These are phyloP conservation scores for Globodera ellingtonae DNA, from an alignment of 1,140 invertebrate species.

Conservation along the genomic window DNA sequence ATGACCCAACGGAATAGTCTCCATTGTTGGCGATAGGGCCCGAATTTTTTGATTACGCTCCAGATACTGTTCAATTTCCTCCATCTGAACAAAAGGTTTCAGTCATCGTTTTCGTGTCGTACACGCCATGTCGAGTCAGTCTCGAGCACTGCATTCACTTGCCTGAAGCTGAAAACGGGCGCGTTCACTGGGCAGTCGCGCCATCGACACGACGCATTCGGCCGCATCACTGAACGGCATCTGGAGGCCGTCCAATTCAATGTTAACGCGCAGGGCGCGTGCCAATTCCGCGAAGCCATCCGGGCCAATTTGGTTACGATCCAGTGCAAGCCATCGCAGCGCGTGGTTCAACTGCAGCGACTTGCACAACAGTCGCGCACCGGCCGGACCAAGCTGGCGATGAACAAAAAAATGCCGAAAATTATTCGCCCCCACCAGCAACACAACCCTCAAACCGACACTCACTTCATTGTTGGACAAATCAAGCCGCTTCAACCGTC, in stretches of 20 bases:
- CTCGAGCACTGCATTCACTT: no score
- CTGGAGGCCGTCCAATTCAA: slow-evolving; percentile 4
- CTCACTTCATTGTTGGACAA: slow-evolving; percentile 59
- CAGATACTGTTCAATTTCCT: slow-evolving; percentile 25
- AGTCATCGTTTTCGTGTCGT: no score
- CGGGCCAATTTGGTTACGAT: slow-evolving; percentile 60
- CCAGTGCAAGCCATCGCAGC: slow-evolving; percentile 50
- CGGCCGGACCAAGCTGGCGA: slow-evolving; percentile 53
- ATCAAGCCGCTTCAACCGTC: slow-evolving; percentile 50
- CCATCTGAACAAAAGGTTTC: background rate
- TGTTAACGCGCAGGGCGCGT: slow-evolving; percentile 48
- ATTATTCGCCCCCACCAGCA: background rate
- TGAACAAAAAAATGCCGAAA: background rate
- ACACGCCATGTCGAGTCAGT: no score
- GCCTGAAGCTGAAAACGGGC: slow-evolving; percentile 11
- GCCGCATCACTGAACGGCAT: slow-evolving; percentile 17
- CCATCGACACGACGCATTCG: slow-evolving; percentile 13
- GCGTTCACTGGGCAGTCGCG: slow-evolving; percentile 15
- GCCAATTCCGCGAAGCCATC: slow-evolving; percentile 61
- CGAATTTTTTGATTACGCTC: slow-evolving; percentile 20
- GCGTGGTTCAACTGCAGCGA: slow-evolving; percentile 60
- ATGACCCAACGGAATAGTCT: background rate
- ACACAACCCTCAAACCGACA: background rate
- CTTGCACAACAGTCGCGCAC: slow-evolving; percentile 58
- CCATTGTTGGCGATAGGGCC: background rate